Conservation (phyloP, 2,888 invertebrate genomes). For the Platerodrilus igneus region DNA sequence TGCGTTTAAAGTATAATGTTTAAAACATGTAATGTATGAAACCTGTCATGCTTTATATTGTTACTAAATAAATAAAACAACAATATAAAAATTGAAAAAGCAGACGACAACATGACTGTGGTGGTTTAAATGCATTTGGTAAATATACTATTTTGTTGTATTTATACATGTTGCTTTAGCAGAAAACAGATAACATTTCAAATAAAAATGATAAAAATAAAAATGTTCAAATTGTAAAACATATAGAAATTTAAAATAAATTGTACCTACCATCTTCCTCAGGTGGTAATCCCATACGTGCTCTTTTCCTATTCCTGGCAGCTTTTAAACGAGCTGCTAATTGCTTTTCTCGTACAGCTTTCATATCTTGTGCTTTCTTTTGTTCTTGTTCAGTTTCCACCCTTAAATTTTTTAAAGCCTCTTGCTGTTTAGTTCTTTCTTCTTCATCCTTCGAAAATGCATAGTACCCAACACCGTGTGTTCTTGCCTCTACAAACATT, state of each 20-base stretch:
- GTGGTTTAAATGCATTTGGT: too few relatives aligned
- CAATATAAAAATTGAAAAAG: too few relatives aligned
- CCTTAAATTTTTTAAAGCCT: constrained; percentile 66
- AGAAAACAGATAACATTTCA: too few relatives aligned
- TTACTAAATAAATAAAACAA: too few relatives aligned
- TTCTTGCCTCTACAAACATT: constrained; percentile 69
- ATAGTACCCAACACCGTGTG: constrained; percentile 90
- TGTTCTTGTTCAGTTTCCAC: constrained; percentile 67
- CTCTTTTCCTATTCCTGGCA: constrained; percentile 68
- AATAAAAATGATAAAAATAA: too few relatives aligned
- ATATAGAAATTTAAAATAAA: constrained; percentile 3
- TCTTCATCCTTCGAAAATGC: constrained; percentile 83
- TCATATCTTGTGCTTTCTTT: constrained; percentile 56
- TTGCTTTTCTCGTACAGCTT: constrained; percentile 60
- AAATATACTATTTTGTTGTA: too few relatives aligned
- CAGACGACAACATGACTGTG: too few relatives aligned
- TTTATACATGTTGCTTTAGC: too few relatives aligned
- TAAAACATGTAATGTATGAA: too few relatives aligned
- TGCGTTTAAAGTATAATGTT: too few relatives aligned
- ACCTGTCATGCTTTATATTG: too few relatives aligned
- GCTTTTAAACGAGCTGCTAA: constrained; percentile 67
- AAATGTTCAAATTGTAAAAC: too few relatives aligned
- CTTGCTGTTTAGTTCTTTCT: constrained; percentile 74
- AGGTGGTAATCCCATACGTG: constrained; percentile 67
- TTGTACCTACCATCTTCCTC: constrained; percentile 32